Percentiles rank a stretch among this genome's conserved stretches.
Evolutionary conservation across 2,113 vertebrate genomes (phyloP).

Genomic region (Aythya baeri): DNA sequence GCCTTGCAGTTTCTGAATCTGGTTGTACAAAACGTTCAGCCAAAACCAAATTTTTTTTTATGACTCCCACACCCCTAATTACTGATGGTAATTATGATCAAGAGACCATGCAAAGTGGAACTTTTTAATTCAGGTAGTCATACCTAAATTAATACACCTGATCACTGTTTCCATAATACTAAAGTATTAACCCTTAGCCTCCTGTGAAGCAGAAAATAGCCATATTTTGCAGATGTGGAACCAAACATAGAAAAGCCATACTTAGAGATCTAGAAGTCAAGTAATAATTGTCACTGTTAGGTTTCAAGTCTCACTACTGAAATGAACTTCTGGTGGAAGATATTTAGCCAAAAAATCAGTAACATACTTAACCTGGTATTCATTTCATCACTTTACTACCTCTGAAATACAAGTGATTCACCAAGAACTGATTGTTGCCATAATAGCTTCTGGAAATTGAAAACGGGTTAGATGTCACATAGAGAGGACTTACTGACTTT

Average conservation of each 20-base stretch:
- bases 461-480: background rate
- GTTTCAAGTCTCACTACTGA: background rate
- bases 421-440: background rate
- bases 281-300: background rate
- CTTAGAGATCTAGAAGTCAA: conserved; percentile 22
- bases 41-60: background rate
- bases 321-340: background rate
- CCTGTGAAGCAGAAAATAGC: conserved; percentile 44
- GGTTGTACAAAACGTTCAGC: background rate
- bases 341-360: background rate
- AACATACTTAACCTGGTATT: background rate
- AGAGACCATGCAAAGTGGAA: background rate
- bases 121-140: conserved; percentile 29
- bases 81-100: background rate
- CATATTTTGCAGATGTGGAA: conserved; percentile 20
- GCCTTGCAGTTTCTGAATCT: background rate
- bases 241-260: conserved; percentile 13
- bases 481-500: background rate
- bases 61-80: background rate
- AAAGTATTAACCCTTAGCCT: conserved; percentile 11
- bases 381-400: background rate
- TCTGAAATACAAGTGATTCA: background rate
- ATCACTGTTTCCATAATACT: background rate
- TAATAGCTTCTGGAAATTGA: background rate
- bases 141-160: background rate